phyloP scores from a whole-genome alignment of 1,140 invertebrate species.

The Drosophila arizonae region DNA sequence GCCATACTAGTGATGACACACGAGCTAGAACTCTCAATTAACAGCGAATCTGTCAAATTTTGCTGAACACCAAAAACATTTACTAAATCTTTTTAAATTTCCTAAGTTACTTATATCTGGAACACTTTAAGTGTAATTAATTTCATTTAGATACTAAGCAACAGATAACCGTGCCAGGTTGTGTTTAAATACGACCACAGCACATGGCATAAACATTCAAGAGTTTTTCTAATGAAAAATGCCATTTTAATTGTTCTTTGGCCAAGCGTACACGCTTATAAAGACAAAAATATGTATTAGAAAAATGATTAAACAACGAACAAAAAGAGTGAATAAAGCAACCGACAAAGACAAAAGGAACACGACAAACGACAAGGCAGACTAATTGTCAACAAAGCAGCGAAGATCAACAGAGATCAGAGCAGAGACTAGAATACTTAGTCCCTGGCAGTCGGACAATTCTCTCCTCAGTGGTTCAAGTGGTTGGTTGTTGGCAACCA shows the following conservation, averaged over 20 bases:
- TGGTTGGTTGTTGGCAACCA: constrained; percentile 20
- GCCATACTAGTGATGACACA: no score
- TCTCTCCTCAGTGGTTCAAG: constrained; percentile 3
- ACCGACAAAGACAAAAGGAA: constrained; percentile 42
- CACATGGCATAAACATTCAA: neutral
- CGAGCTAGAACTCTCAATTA: no score
- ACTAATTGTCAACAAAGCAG: constrained; percentile 73
- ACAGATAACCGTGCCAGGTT: neutral
- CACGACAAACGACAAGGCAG: constrained; percentile 30
- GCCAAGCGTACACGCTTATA: constrained; percentile 29
- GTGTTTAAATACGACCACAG: neutral
- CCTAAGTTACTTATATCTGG: neutral
- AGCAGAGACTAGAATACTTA: constrained; percentile 47
- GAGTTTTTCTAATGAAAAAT: constrained; percentile 53
- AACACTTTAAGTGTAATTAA: neutral
- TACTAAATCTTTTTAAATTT: no score
- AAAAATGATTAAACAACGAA: constrained; percentile 67
- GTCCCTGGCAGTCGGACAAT: constrained; percentile 29
- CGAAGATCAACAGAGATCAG: constrained; percentile 38
- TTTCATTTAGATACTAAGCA: neutral
- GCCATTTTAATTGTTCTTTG: constrained; percentile 66
- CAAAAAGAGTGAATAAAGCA: constrained; percentile 33
- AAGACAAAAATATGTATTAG: constrained; percentile 57
- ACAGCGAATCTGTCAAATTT: no score
- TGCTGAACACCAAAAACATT: no score